Conservation (phyloP, 2,888 invertebrate genomes). For the Autographa gamma region DNA sequence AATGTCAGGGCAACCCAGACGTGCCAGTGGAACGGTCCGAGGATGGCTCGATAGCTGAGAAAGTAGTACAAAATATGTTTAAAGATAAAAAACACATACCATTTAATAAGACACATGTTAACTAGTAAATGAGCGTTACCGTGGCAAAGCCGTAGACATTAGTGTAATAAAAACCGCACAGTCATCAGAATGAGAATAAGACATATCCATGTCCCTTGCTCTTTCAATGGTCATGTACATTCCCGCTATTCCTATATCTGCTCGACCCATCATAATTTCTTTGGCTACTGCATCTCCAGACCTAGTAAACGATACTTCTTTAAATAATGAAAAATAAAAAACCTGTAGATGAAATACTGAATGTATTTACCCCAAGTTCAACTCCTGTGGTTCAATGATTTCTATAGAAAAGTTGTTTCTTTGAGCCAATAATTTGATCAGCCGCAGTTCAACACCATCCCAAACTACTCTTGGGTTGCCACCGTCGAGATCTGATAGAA, state of each 20-base stretch:
- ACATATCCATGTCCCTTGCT: conserved; percentile 88
- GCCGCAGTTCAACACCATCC: conserved; percentile 93
- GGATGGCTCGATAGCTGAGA: conserved; percentile 93
- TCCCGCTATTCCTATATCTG: conserved; percentile 93
- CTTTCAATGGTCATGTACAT: conserved; percentile 90
- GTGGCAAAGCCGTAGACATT: conserved; percentile 93
- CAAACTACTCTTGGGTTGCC: conserved; percentile 85
- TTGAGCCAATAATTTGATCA: conserved; percentile 90
- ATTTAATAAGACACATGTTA: no score
- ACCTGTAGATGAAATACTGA: background rate
- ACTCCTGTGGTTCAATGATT: conserved; percentile 89
- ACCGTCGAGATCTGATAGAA: conserved; percentile 81
- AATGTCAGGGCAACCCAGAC: conserved; percentile 93
- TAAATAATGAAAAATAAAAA: background rate
- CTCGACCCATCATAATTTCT: conserved; percentile 86
- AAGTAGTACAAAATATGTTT: conserved; percentile 37
- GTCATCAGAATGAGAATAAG: conserved; percentile 91
- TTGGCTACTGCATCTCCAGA: conserved; percentile 89
- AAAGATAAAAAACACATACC: background rate
- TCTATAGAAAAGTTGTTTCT: conserved; percentile 93
- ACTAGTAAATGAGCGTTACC: conserved; percentile 77
- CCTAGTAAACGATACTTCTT: conserved; percentile 71
- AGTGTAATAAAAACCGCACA: conserved; percentile 94
- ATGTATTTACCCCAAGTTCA: conserved; percentile 71
- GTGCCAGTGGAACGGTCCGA: conserved; percentile 95